phyloP scores from a whole-genome alignment of 2,797 vertebrate species.

The Mus caroli region DNA sequence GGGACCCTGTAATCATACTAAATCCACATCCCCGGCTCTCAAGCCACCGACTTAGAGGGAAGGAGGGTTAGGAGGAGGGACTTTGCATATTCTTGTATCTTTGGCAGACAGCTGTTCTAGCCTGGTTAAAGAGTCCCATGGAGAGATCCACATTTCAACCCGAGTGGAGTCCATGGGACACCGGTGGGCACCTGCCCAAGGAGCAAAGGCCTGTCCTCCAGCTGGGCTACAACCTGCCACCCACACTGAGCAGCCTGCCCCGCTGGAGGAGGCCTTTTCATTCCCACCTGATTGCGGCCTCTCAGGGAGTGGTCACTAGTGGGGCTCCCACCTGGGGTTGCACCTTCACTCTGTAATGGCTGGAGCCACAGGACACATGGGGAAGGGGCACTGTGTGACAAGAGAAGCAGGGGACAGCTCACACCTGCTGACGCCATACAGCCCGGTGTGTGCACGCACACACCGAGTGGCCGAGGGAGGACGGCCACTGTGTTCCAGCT shows the following conservation, averaged over 20 bases:
- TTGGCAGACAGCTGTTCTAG: slow-evolving; percentile 88
- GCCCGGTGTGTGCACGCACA: not conserved
- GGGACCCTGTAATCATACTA: slow-evolving; percentile 26
- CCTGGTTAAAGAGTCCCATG: slow-evolving; percentile 70
- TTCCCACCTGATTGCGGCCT: slow-evolving; percentile 56
- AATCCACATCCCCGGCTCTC: slow-evolving; percentile 55
- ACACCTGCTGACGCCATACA: slow-evolving; percentile 70
- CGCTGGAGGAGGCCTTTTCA: slow-evolving; percentile 7
- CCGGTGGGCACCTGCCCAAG: not conserved
- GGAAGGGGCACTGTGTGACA: slow-evolving; percentile 72
- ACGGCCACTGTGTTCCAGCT: slow-evolving; percentile 34
- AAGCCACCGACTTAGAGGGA: slow-evolving; percentile 70
- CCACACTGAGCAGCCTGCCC: not conserved
- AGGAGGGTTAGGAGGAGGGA: slow-evolving; percentile 73
- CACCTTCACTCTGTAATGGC: slow-evolving; percentile 64
- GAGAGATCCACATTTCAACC: not conserved
- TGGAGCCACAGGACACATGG: slow-evolving; percentile 65
- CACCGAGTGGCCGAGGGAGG: not conserved
- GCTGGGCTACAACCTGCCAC: not conserved
- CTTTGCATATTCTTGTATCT: slow-evolving; percentile 87
- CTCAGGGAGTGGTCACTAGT: not conserved
- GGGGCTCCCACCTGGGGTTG: slow-evolving; percentile 54
- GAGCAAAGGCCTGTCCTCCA: not conserved
- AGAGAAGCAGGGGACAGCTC: slow-evolving; percentile 66
- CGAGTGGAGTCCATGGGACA: not conserved